phyloP scores from a whole-genome alignment of 1,140 invertebrate species.

The Anoplophora glabripennis region DNA sequence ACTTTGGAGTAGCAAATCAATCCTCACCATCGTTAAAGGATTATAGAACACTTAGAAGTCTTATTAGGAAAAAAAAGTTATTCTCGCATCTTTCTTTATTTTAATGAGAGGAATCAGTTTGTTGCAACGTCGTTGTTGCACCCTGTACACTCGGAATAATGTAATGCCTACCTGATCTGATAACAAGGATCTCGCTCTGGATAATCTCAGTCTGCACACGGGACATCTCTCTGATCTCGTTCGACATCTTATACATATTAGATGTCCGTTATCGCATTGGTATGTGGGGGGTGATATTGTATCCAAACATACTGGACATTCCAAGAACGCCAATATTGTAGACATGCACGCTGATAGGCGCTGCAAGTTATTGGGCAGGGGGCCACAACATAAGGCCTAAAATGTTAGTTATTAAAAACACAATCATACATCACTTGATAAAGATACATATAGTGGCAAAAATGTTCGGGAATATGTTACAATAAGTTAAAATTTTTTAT shows the following conservation, averaged over 20 bases:
- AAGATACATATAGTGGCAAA: no score
- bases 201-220: conserved; percentile 56
- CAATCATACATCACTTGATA: no score
- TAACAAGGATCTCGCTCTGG: conserved; percentile 55
- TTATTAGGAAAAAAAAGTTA: no score
- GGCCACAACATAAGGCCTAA: conserved; percentile 53
- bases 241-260: conserved; percentile 61
- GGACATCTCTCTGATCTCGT: conserved; percentile 59
- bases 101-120: no score
- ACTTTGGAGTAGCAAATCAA: no score
- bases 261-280: conserved; percentile 66
- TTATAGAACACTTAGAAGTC: no score
- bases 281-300: conserved; percentile 60
- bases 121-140: no score
- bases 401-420: conserved; percentile 1
- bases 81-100: no score
- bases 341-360: conserved; percentile 52
- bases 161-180: conserved; percentile 52
- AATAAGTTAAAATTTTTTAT: no score
- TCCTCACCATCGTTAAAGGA: no score
- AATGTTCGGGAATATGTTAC: no score
- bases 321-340: conserved; percentile 54
- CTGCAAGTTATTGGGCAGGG: conserved; percentile 54
- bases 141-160: no score
- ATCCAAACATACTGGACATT: conserved; percentile 63